Conservation (phyloP, 2,113 vertebrate genomes). For the Clupea harengus region DNA sequence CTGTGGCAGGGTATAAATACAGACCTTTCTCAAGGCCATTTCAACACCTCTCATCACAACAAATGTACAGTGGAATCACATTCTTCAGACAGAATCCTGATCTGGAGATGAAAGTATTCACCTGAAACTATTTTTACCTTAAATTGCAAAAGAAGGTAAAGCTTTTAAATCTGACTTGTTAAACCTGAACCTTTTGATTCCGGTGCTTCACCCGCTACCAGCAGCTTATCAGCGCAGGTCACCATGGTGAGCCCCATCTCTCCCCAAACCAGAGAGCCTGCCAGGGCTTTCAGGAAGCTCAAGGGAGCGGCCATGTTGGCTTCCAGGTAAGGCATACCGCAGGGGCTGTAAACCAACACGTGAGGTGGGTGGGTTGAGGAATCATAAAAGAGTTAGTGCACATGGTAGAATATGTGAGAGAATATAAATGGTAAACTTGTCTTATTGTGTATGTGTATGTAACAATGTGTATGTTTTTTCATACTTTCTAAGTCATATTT, state of each 20-base stretch:
- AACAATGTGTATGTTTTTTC: no score
- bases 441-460: no score
- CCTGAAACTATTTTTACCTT: no score
- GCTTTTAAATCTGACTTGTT: neutral
- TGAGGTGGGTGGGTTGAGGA: constrained; percentile 55
- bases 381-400: neutral
- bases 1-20: constrained; percentile 48
- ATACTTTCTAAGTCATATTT: no score
- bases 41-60: neutral
- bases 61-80: no score
- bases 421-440: no score
- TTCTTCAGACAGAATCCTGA: no score
- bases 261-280: constrained; percentile 65
- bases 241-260: constrained; percentile 64
- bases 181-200: constrained; percentile 5
- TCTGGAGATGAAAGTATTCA: no score
- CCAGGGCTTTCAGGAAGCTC: constrained; percentile 65
- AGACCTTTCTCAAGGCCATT: neutral
- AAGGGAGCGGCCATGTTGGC: constrained; percentile 40
- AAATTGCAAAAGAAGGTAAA: neutral
- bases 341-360: constrained; percentile 76
- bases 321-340: constrained; percentile 70
- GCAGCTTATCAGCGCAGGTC: constrained; percentile 48
- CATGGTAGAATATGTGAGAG: no score
- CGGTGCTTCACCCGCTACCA: constrained; percentile 54